Evolutionary conservation across 2,113 vertebrate species (phyloP).

Genomic region (Saccopteryx leptura): DNA sequence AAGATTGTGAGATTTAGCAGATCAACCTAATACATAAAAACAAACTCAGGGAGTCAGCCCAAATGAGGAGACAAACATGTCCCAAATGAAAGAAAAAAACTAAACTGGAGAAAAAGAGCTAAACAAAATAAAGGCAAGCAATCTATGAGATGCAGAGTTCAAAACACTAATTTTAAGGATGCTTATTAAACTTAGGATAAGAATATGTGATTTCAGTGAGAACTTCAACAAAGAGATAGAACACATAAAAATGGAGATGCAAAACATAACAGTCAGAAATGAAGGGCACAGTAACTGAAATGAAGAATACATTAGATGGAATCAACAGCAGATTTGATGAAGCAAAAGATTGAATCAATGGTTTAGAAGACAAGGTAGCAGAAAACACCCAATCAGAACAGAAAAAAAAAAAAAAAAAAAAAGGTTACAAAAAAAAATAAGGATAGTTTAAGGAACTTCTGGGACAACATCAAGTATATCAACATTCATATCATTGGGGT

Average conservation of each 20-base stretch:
- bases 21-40: too few relatives aligned
- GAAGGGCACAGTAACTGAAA: not conserved
- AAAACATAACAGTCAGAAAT: not conserved
- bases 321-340: not conserved
- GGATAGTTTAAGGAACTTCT: too few relatives aligned
- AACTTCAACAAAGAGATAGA: not conserved
- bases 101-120: not conserved
- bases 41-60: too few relatives aligned
- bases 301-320: not conserved
- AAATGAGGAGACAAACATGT: not conserved
- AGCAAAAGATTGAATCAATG: not conserved
- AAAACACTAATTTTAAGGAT: not conserved
- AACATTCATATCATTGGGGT: too few relatives aligned
- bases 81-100: not conserved
- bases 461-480: too few relatives aligned
- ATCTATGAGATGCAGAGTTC: not conserved
- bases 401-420: too few relatives aligned
- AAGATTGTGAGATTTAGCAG: too few relatives aligned
- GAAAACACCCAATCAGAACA: too few relatives aligned
- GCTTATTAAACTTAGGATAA: not conserved
- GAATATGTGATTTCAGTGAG: too few relatives aligned
- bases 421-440: too few relatives aligned
- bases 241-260: not conserved
- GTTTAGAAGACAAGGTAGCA: not conserved
- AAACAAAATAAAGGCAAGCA: not conserved